Evolutionary conservation across 1,140 invertebrate genomes (phyloP).

Genomic region (Drosophila quadrilineata): DNA sequence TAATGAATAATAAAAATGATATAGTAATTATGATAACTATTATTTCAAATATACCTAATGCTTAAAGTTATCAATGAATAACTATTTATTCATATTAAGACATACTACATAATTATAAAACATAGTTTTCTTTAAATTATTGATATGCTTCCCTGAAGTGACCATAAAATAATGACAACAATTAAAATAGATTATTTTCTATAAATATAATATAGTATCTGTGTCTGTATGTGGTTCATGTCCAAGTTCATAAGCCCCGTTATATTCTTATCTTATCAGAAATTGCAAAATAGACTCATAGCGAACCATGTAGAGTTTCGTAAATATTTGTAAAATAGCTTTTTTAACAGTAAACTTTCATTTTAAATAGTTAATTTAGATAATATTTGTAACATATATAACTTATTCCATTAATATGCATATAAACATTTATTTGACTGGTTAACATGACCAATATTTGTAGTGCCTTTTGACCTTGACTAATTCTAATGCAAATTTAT

Average conservation of each 20-base stretch:
- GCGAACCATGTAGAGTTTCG: no score
- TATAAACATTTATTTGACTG: slow-evolving; percentile 7
- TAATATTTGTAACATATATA: not conserved
- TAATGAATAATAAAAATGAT: no score
- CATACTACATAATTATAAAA: not conserved
- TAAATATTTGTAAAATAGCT: no score
- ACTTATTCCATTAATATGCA: not conserved
- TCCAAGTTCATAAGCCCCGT: no score
- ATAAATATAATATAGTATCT: slow-evolving; percentile 3
- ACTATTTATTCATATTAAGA: not conserved
- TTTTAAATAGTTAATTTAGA: no score
- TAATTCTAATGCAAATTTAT: slow-evolving; percentile 57
- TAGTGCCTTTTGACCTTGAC: slow-evolving; percentile 59
- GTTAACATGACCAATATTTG: slow-evolving; percentile 22
- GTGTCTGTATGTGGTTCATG: not conserved
- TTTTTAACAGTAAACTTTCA: no score
- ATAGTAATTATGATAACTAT: no score
- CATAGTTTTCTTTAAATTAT: not conserved
- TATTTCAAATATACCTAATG: no score
- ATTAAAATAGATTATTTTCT: not conserved
- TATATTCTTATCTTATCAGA: slow-evolving; percentile 30
- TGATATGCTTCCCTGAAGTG: not conserved
- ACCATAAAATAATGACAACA: not conserved
- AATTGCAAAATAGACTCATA: slow-evolving; percentile 24
- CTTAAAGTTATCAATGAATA: no score